Evolutionary conservation across 2,113 vertebrate species (phyloP), one percentile per base, ranked within the genome.

Genomic region (Dromaius novaehollandiae): DNA sequence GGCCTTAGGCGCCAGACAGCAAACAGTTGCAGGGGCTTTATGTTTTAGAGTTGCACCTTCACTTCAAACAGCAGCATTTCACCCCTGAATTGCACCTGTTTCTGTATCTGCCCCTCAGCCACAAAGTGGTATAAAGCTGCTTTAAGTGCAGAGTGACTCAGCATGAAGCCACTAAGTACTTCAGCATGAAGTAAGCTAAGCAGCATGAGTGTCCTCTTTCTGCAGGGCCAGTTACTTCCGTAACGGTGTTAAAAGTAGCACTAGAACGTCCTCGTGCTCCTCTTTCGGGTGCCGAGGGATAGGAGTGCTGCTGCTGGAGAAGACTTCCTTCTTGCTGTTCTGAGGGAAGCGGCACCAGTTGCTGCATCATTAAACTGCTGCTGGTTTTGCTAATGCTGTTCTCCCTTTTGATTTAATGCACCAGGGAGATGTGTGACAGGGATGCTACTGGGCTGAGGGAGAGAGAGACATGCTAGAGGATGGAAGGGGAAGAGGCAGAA

Each of bases 351-450:
- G 76, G 38, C 38, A 79, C 53, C 71, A 26, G 91, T 93, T 82
- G 76, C 78, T 89, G 87, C 82, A 80, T 70, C 94, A 48, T 80
- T 85, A 77, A 66, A 61, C 68, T 88, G 78, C 71, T 77, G 92
- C 76, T 86, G 70, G 3, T 76, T 71, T 38, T 76, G 83, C 36
- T 84, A 10, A 73, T 78, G 75, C 64, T 50, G 9, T 42, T 76
- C 15, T 42, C 66, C 17, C 34, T 74, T 58, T 36, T 55, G 32
- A 71, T 69, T 50, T 56, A 71, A n/a, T 26, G 40, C 44, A 48
- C 28, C n/a, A 40, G 56, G 78, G 87, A 82, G 48, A 73, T 50
- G 74, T 75, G 2, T 48, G 80, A 51, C 6, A 56, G 63, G 55
- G 48, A 21, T 82, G 46, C 25, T 13, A 17, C 7, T 50, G 81